A percentile compares a stretch with the other conserved stretches of the same genome.
Conservation (phyloP, 2,888 invertebrate species). For the Amorpha juglandis region DNA sequence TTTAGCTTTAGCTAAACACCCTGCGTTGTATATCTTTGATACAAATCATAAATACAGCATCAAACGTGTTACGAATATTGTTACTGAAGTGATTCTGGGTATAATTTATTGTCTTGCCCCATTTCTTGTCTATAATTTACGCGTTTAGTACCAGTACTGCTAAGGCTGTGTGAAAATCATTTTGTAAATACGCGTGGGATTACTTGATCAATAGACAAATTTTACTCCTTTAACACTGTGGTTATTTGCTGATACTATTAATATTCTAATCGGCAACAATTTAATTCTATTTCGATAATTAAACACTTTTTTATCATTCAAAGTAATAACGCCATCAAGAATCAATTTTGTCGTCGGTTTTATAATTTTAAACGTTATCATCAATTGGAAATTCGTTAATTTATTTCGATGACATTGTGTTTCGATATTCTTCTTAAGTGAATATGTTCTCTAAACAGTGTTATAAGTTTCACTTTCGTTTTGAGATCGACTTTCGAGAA, state of each 20-base stretch:
- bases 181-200: conserved; percentile 21
- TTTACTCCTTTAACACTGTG: no score
- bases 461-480: conserved; percentile 75
- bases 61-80: conserved; percentile 3
- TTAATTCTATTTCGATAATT: conserved; percentile 40
- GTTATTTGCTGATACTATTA: not conserved
- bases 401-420: conserved; percentile 54
- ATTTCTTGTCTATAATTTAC: conserved; percentile 14
- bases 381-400: conserved; percentile 35
- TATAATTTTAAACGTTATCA: conserved; percentile 25
- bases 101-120: conserved; percentile 19
- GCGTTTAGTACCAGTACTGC: not conserved
- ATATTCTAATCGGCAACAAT: conserved; percentile 29
- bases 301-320: conserved; percentile 25
- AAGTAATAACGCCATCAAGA: conserved; percentile 33
- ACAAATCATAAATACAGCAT: not conserved
- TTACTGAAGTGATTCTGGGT: conserved; percentile 10
- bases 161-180: conserved; percentile 17
- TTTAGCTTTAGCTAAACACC: not conserved
- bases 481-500: conserved; percentile 67
- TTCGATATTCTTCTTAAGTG: conserved; percentile 36
- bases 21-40: not conserved
- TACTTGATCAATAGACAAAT: not conserved
- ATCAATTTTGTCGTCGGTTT: conserved; percentile 33
- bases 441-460: conserved; percentile 56